Evolutionary conservation across 1,140 invertebrate genomes (phyloP).

Genomic region (Nasonia vitripennis): DNA sequence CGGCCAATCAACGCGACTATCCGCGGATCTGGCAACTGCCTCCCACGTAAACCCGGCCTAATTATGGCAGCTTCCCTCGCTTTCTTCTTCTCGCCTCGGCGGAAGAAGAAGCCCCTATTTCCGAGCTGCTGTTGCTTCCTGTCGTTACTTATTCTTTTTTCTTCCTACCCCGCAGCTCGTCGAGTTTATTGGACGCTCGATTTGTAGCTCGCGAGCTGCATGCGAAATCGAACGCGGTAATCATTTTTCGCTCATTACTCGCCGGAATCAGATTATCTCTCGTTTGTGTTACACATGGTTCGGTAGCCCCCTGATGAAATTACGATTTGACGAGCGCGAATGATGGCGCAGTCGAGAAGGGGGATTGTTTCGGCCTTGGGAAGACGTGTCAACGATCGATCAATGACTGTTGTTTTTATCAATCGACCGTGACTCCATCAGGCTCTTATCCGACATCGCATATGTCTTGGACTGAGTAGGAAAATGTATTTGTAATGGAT

Average conservation of each 20-base stretch:
- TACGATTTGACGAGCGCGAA: background rate
- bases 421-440: background rate
- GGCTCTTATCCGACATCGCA: too few relatives aligned
- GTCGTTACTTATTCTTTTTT: background rate
- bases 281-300: background rate
- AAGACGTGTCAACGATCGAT: background rate
- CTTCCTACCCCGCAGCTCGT: background rate
- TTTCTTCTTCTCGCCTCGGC: background rate
- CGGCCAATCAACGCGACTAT: slow-evolving; percentile 57
- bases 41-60: slow-evolving; percentile 19
- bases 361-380: background rate
- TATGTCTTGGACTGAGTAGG: background rate
- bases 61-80: slow-evolving; percentile 7
- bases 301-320: background rate
- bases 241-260: too few relatives aligned
- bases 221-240: background rate
- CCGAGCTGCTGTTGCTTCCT: background rate
- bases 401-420: background rate
- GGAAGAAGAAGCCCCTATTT: slow-evolving; percentile 17
- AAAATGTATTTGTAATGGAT: background rate
- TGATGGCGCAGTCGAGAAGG: background rate
- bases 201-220: background rate
- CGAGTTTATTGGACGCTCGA: background rate
- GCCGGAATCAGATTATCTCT: background rate
- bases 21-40: slow-evolving; percentile 11